Percentiles rank a stretch among this genome's conserved stretches.
phyloP scores from a whole-genome alignment of 64 coral and sea anemone species.

The Platygyra sinensis region DNA sequence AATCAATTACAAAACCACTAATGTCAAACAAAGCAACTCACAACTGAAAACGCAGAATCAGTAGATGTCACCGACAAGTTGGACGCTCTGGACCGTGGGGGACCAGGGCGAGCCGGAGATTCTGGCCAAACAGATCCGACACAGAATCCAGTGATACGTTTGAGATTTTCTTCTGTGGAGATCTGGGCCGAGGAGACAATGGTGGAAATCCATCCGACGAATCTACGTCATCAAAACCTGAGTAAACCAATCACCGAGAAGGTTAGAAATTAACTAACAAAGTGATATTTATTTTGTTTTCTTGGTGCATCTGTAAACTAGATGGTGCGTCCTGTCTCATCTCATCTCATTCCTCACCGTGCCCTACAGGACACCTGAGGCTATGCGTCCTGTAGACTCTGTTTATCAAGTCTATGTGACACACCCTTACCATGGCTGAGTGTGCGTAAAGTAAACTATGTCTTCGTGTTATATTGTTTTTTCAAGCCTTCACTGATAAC shows the following conservation, averaged over 20 bases:
- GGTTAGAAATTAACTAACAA: neutral
- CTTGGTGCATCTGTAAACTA: too few species aligned
- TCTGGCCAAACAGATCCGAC: constrained; percentile 5
- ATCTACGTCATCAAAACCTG: neutral
- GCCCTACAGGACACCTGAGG: too few species aligned
- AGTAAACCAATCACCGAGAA: neutral
- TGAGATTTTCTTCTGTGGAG: neutral
- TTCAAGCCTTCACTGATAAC: too few species aligned
- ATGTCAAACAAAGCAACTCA: constrained; percentile 4
- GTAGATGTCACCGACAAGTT: constrained; percentile 1
- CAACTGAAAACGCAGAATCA: neutral
- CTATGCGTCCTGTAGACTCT: too few species aligned
- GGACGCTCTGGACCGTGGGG: neutral
- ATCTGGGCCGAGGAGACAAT: neutral
- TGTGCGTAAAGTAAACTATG: too few species aligned
- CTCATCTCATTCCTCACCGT: too few species aligned
- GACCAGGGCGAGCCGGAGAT: neutral
- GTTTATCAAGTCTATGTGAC: too few species aligned
- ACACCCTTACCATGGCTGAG: too few species aligned
- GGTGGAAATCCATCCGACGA: constrained; percentile 5
- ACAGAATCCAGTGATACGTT: neutral
- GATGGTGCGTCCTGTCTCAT: too few species aligned
- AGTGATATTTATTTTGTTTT: neutral
- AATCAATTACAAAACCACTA: neutral
- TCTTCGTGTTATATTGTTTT: too few species aligned